A percentile compares a stretch with the other conserved stretches of the same genome.
Conservation (phyloP, 1,140 invertebrate species). For the Galendromus occidentalis region DNA sequence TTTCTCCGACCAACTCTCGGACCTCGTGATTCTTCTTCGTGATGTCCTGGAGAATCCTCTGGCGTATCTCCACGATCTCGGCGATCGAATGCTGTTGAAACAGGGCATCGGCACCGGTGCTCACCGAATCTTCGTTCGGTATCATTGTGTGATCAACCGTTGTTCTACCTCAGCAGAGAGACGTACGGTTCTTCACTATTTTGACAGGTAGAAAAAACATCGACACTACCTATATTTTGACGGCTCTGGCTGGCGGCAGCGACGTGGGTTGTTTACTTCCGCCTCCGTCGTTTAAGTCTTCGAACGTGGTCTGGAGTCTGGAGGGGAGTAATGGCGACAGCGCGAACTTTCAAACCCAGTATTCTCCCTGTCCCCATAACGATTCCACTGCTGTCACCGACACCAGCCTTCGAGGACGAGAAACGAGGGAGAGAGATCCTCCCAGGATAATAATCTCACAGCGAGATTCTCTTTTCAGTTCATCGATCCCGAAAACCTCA, state of each 20-base stretch:
- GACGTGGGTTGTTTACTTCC: too few species aligned
- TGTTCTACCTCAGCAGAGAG: neutral
- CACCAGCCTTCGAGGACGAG: neutral
- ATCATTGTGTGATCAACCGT: neutral
- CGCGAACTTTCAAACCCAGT: neutral
- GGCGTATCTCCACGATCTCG: neutral
- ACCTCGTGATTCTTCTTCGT: conserved; percentile 37
- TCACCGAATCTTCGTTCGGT: neutral
- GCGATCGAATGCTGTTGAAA: conserved; percentile 5
- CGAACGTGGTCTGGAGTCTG: too few species aligned
- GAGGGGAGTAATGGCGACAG: neutral
- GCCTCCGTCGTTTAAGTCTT: too few species aligned
- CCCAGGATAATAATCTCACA: neutral
- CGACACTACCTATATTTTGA: too few species aligned
- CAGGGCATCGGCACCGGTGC: neutral
- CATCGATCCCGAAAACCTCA: neutral
- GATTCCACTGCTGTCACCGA: too few species aligned
- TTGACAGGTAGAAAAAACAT: neutral
- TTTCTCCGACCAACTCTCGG: conserved; percentile 27
- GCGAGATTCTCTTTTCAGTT: neutral
- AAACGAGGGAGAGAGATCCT: neutral
- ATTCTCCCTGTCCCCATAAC: too few species aligned
- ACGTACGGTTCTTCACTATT: neutral
- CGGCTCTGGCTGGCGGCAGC: too few species aligned
- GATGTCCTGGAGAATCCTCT: conserved; percentile 27